Percentiles rank a stretch among this genome's conserved stretches.
Evolutionary conservation across 1,140 invertebrate species (phyloP).

Genomic region (Nixonia krombeini): DNA sequence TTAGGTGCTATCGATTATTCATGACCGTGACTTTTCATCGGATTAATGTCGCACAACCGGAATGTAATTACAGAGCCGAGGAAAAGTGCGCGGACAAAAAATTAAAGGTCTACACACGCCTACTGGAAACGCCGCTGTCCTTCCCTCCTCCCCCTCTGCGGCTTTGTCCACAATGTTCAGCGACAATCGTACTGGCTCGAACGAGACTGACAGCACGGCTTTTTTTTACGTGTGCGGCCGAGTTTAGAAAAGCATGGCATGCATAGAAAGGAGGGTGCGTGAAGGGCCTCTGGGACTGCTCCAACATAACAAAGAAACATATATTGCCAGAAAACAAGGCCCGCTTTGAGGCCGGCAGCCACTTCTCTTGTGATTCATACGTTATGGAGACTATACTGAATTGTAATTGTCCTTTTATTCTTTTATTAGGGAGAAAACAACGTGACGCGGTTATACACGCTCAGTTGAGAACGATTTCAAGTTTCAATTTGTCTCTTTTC

Average conservation of each 20-base stretch:
- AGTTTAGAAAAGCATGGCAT: not conserved
- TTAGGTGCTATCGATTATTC: conserved; percentile 19
- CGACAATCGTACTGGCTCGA: no score
- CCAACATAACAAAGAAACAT: conserved; percentile 34
- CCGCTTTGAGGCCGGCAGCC: conserved; percentile 16
- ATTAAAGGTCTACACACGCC: no score
- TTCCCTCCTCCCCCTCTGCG: no score
- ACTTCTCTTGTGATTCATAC: conserved; percentile 13
- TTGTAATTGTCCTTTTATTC: conserved; percentile 51
- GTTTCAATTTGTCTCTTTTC: no score
- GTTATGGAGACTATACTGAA: conserved; percentile 63
- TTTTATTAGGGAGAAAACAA: conserved; percentile 2
- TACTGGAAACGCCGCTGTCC: no score
- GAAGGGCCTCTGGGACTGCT: conserved; percentile 15
- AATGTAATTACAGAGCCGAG: conserved; percentile 14
- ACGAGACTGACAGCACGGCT: no score
- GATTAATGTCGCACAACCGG: conserved; percentile 3
- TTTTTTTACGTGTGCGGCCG: not conserved
- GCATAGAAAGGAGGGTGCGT: not conserved
- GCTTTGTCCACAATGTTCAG: no score
- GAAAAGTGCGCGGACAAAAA: no score
- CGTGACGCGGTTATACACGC: no score
- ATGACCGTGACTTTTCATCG: conserved; percentile 23
- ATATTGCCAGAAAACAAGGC: conserved; percentile 16
- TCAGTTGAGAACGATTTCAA: no score